phyloP scores from a whole-genome alignment of 2,113 vertebrate species.

The Grus americana region DNA sequence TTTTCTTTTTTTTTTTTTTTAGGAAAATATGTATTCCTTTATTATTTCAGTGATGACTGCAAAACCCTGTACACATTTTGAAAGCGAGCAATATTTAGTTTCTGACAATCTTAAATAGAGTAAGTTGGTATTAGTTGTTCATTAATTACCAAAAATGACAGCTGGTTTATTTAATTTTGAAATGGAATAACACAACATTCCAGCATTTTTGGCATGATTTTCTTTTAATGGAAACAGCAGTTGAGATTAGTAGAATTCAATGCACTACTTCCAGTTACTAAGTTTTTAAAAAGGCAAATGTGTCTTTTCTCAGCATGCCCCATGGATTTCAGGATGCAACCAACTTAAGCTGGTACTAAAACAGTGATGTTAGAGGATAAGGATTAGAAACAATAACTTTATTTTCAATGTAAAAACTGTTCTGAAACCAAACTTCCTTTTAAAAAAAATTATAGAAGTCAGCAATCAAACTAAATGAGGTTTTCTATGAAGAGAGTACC shows the following conservation, averaged over 20 bases:
- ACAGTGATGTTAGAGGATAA: background rate
- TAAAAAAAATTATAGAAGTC: background rate
- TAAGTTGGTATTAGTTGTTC: background rate
- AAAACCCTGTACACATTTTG: background rate
- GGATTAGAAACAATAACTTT: background rate
- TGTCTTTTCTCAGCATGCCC: background rate
- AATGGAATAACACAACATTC: background rate
- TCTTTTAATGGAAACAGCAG: background rate
- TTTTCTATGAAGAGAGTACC: background rate
- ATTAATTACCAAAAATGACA: background rate
- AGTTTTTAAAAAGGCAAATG: background rate
- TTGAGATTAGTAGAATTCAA: background rate
- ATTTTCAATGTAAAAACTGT: background rate
- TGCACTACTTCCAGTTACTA: background rate
- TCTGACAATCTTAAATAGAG: background rate
- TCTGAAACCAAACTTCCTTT: background rate
- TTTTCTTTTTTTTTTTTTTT: background rate
- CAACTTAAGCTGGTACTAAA: background rate
- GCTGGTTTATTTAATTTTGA: background rate
- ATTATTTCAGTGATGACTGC: background rate
- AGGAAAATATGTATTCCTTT: background rate
- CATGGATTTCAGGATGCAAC: background rate
- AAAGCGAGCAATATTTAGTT: background rate
- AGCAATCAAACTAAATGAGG: background rate
- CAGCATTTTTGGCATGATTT: background rate